Evolutionary conservation across 2,797 vertebrate genomes (phyloP).

Genomic region (Sebastes reedi): DNA sequence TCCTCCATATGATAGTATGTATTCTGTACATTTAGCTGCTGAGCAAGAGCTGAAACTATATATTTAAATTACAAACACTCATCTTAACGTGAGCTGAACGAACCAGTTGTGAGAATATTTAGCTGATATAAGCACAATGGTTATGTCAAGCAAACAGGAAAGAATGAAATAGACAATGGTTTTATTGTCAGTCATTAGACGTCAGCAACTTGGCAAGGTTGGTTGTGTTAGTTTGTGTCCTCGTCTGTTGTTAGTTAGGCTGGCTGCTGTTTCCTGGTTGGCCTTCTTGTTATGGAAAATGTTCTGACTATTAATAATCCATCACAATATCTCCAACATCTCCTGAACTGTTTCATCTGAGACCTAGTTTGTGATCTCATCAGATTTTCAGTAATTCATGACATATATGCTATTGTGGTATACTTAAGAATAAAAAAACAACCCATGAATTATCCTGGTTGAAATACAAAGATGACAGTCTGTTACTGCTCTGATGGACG

Average conservation of each 20-base stretch:
- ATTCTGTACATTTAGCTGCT: neutral
- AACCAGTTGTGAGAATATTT: neutral
- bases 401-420: neutral
- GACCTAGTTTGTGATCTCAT: neutral
- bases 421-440: neutral
- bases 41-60: neutral
- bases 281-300: neutral
- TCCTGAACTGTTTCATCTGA: neutral
- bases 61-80: too few species aligned
- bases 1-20: neutral
- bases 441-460: neutral
- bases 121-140: neutral
- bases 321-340: neutral
- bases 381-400: neutral
- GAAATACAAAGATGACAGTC: neutral
- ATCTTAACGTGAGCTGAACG: neutral
- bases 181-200: neutral
- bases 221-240: slow-evolving; percentile 4
- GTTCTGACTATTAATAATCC: neutral
- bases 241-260: neutral
- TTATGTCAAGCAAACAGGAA: neutral
- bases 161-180: neutral
- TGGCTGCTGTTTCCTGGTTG: neutral
- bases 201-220: neutral
- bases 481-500: neutral